Percentiles rank a stretch among this genome's conserved stretches.
Conservation (phyloP, 1,140 invertebrate species). For the Drosophila serrata region DNA sequence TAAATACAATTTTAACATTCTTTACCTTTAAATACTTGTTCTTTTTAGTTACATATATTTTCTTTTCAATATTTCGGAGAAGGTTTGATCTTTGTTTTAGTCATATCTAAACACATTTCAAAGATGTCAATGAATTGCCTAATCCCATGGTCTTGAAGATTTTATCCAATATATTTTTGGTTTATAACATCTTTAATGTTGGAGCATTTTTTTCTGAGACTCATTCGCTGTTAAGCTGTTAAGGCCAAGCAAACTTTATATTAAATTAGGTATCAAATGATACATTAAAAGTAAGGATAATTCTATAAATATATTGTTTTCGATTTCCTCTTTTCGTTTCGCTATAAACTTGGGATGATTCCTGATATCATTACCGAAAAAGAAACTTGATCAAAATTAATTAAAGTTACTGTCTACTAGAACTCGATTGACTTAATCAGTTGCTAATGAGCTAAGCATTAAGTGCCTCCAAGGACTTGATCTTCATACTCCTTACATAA, state of each 20-base stretch:
- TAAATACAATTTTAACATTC: neutral
- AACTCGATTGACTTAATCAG: neutral
- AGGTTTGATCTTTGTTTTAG: no score
- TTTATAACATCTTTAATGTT: neutral
- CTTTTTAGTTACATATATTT: neutral
- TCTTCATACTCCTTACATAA: conserved; percentile 10
- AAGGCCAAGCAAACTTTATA: neutral
- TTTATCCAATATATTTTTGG: neutral
- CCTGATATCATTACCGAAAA: neutral
- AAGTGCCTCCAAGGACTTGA: neutral
- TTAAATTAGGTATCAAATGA: neutral
- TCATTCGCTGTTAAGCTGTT: neutral
- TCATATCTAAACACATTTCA: neutral
- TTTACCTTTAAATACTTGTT: neutral
- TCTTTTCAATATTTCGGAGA: no score
- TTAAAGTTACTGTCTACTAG: neutral
- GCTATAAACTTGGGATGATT: neutral
- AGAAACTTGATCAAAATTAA: neutral
- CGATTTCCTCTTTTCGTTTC: neutral
- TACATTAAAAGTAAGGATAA: neutral
- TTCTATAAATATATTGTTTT: neutral
- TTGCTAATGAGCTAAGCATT: neutral
- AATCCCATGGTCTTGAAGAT: neutral
- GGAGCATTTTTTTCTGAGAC: neutral
- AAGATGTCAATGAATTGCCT: neutral